Percentiles rank a stretch among this genome's conserved stretches.
These are phyloP conservation scores for Mesembrinibis cayennensis DNA, from an alignment of 2,113 vertebrate species.

Conservation along the genomic window DNA sequence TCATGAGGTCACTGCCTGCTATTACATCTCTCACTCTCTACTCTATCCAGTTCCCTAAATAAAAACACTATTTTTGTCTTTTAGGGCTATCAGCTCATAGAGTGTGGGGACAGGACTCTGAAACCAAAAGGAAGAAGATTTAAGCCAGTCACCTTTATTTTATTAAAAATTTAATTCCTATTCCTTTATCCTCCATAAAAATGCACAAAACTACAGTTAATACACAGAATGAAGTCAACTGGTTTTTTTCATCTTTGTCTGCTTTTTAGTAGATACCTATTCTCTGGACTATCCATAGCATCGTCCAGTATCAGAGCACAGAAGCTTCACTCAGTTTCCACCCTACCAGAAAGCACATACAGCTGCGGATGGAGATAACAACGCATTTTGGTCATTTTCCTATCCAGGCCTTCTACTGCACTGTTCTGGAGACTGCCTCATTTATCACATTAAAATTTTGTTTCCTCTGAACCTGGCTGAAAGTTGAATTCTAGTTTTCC, in stretches of 20 bases:
- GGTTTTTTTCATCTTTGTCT: not conserved
- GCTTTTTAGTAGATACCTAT: not conserved
- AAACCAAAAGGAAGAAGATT: not conserved
- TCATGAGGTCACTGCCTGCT: not conserved
- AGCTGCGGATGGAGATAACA: not conserved
- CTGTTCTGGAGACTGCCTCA: not conserved
- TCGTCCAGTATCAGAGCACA: not conserved
- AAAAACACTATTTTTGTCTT: not conserved
- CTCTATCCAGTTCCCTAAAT: not conserved
- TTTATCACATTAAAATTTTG: not conserved
- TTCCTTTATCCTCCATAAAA: not conserved
- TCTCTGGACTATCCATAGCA: not conserved
- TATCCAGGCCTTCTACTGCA: not conserved
- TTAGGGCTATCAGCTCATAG: not conserved
- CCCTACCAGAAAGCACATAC: not conserved
- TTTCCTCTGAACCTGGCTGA: not conserved
- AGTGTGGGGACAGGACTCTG: not conserved
- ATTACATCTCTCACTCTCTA: not conserved
- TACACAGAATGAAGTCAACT: not conserved
- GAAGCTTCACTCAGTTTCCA: not conserved
- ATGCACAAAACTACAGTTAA: not conserved
- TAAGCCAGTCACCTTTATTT: not conserved
- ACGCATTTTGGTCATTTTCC: not conserved
- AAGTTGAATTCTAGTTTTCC: not conserved
- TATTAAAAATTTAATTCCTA: not conserved